phyloP scores from a whole-genome alignment of 2,888 invertebrate species.

The Unio pictorum region DNA sequence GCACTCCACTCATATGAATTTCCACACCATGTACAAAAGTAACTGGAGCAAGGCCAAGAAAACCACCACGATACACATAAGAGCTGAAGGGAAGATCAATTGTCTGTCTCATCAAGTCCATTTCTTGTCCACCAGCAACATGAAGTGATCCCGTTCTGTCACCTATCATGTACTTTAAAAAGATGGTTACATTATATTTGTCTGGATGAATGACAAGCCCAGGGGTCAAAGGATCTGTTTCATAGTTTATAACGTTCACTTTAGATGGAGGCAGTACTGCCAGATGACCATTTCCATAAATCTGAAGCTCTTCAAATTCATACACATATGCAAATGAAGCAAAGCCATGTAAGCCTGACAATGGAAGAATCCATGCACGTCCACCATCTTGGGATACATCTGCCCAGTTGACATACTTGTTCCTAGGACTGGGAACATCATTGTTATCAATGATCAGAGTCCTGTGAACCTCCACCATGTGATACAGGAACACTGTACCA shows the following conservation, averaged over 20 bases:
- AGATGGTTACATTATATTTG: slow-evolving; percentile 43
- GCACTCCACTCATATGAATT: slow-evolving; percentile 50
- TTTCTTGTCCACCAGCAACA: slow-evolving; percentile 42
- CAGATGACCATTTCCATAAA: slow-evolving; percentile 56
- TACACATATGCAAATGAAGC: slow-evolving; percentile 34
- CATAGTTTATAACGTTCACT: slow-evolving; percentile 20
- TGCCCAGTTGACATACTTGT: slow-evolving; percentile 50
- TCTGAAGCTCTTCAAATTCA: slow-evolving; percentile 57
- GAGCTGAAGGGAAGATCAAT: slow-evolving; percentile 57
- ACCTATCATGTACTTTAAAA: slow-evolving; percentile 62
- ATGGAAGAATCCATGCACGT: slow-evolving; percentile 56
- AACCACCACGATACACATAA: slow-evolving; percentile 49
- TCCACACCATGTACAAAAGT: slow-evolving; percentile 57
- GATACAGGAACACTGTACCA: slow-evolving; percentile 55
- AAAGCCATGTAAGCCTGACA: slow-evolving; percentile 49
- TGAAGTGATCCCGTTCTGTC: slow-evolving; percentile 59
- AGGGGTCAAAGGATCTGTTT: slow-evolving; percentile 21
- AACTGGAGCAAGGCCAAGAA: slow-evolving; percentile 49
- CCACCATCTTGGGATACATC: slow-evolving; percentile 41
- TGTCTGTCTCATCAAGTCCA: slow-evolving; percentile 49
- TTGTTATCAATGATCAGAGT: slow-evolving; percentile 58
- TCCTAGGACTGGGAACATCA: slow-evolving; percentile 36
- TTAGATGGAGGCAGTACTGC: slow-evolving; percentile 46
- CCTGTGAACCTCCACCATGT: slow-evolving; percentile 44
- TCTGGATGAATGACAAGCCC: slow-evolving; percentile 14